Base-by-base conservation (phyloP, 2,797 vertebrate genomes). In the Lutjanus campechanus region DNA sequence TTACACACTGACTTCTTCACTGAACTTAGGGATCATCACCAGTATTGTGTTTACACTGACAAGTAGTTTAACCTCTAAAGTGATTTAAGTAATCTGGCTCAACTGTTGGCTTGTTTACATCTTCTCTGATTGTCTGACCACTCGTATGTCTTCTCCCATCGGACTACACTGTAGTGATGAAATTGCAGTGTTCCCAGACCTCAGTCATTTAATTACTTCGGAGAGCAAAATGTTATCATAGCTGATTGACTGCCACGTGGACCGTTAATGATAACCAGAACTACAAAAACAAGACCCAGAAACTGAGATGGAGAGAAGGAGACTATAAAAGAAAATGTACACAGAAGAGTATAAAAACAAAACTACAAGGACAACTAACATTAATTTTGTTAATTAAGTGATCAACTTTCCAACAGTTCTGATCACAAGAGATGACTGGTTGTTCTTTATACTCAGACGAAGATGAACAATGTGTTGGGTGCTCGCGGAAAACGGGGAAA, bases 61-160 rank as follows among this genome's bases (percentile, higher is more conserved):
- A 46, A 50, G 19, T 0, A 1, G 54, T 56, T 75, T 62, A 2
- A 49, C 58, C 46, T 70, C 43, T 15, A 1, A 68, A 76, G 20
- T 68, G 49, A 40, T 78, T 75, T 36, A 56, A 20, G 16, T 60
- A 19, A 64, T 81, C 62, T 49, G 54, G 11, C 16, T 54, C 7
- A 63, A 8, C 53, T 20, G 20, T 40, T 43, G 29, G 12, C 62
- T 16, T 41, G 55, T 80, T 62, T 63, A 70, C 25, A 49, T 73
- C 83, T 44, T 12, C 50, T 62, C 50, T 67, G 60, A 66, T 44
- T 53, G 40, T 59, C 25, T 47, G 22, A 69, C 15, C 13, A 4
- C 16, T 61, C 1, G 1, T 10, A 47, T 64, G 64, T 41, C 66
- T 75, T 16, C 6, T 19, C 43, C 17, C 1, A 1, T 17, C 10